Evolutionary conservation across 2,888 invertebrate genomes (phyloP).

Genomic region (Eristalis tenax): DNA sequence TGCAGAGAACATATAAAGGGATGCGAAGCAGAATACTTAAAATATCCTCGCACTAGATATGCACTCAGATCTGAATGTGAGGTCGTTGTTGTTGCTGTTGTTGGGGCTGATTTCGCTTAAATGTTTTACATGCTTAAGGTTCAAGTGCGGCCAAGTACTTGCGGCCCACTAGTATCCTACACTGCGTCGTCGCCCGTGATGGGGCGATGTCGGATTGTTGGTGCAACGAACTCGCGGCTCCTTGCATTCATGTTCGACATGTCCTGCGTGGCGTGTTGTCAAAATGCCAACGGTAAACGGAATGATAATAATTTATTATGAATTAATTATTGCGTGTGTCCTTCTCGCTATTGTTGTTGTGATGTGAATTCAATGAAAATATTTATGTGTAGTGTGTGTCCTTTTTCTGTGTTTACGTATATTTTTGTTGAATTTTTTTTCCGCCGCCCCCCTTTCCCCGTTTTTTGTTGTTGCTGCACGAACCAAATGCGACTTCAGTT

Average conservation of each 20-base stretch:
- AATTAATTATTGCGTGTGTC: conserved; percentile 59
- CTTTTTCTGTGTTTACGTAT: conserved; percentile 11
- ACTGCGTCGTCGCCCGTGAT: background rate
- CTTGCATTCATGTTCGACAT: conserved; percentile 32
- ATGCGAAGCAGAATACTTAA: background rate
- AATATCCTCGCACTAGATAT: background rate
- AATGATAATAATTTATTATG: conserved; percentile 70
- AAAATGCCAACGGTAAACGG: conserved; percentile 64
- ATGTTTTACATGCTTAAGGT: conserved; percentile 59
- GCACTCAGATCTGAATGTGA: background rate
- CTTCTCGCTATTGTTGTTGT: conserved; percentile 38
- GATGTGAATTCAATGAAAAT: conserved; percentile 34
- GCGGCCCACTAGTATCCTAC: background rate
- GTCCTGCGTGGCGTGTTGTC: conserved; percentile 55
- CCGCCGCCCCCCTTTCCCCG: no score
- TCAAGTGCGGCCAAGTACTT: conserved; percentile 26
- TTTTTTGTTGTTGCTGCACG: background rate
- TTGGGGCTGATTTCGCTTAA: conserved; percentile 48
- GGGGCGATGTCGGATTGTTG: no score
- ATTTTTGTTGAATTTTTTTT: conserved; percentile 8
- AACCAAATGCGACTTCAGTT: background rate
- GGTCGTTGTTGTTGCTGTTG: conserved; percentile 2
- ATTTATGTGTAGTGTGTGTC: background rate
- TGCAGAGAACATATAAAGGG: conserved; percentile 9
- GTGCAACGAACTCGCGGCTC: background rate